These are phyloP conservation scores for Steinernema feltiae DNA, from an alignment of 1,140 invertebrate species.

Conservation along the genomic window DNA sequence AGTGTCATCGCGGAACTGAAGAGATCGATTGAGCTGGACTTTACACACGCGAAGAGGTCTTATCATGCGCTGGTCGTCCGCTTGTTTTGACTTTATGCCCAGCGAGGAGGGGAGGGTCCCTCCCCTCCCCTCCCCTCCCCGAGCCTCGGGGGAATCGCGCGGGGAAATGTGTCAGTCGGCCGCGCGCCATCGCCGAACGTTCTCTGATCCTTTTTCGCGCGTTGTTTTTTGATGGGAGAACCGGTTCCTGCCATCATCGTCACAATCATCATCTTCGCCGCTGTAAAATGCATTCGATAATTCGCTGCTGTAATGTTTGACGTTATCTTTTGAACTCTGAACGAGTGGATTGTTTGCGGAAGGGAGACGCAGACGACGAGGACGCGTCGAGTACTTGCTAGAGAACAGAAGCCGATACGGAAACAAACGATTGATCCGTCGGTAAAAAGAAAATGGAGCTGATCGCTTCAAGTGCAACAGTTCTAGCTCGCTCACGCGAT, in stretches of 20 bases:
- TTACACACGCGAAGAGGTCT: background rate
- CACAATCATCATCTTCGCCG: background rate
- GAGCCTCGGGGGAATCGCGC: background rate
- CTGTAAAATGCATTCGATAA: conserved; percentile 10
- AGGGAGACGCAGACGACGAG: conserved; percentile 5
- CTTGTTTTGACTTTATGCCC: background rate
- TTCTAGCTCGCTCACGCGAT: too few species aligned
- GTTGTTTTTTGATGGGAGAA: conserved; percentile 1
- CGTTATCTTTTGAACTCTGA: conserved; percentile 14
- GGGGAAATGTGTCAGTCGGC: conserved; percentile 7
- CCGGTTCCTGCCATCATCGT: background rate
- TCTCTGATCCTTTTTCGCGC: conserved; percentile 11
- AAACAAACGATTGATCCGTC: background rate
- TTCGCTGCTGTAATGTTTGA: conserved; percentile 1
- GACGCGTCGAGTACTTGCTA: background rate
- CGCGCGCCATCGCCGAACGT: background rate
- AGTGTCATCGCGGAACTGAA: conserved; percentile 2
- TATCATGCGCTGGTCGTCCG: background rate
- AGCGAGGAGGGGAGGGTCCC: background rate
- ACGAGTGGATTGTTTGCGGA: conserved; percentile 1
- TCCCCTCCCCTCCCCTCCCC: background rate
- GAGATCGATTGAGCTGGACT: background rate
- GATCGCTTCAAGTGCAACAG: too few species aligned
- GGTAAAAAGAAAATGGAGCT: background rate
- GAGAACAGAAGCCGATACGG: background rate